Conservation (phyloP, 2,888 invertebrate genomes). For the Amphipoea oculea region DNA sequence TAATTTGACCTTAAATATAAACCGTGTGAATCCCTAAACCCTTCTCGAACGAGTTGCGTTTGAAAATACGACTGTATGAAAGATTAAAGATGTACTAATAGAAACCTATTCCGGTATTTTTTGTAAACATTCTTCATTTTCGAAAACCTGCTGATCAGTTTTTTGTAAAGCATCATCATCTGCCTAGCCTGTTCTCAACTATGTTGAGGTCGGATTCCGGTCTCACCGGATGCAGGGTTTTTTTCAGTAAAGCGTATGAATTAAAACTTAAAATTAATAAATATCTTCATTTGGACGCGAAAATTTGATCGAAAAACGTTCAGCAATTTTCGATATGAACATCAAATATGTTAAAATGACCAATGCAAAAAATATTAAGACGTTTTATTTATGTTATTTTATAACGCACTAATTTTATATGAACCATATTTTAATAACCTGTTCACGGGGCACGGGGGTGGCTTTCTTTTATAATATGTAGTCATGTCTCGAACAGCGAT, state of each 20-base stretch:
- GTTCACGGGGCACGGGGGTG: not conserved
- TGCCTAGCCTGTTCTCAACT: no score
- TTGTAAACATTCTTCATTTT: not conserved
- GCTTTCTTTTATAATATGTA: no score
- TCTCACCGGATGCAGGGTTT: no score
- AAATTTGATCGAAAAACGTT: not conserved
- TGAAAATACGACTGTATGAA: slow-evolving; percentile 1
- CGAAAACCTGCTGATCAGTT: not conserved
- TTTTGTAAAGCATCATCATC: no score
- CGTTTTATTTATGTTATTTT: slow-evolving; percentile 1
- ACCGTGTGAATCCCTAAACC: not conserved
- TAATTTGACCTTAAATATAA: not conserved
- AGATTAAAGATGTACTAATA: not conserved
- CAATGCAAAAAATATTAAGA: not conserved
- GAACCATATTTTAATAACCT: not conserved
- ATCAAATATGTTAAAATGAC: not conserved
- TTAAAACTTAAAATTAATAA: not conserved
- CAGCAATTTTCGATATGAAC: not conserved
- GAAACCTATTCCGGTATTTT: not conserved
- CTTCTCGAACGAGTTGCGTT: not conserved
- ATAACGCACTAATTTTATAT: not conserved
- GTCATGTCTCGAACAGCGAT: not conserved
- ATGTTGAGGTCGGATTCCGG: no score
- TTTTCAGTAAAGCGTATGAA: not conserved
- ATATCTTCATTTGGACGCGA: not conserved